Evolutionary conservation across 2,888 invertebrate species (phyloP), one percentile per base, ranked within the genome.

Genomic region (Carabus problematicus): DNA sequence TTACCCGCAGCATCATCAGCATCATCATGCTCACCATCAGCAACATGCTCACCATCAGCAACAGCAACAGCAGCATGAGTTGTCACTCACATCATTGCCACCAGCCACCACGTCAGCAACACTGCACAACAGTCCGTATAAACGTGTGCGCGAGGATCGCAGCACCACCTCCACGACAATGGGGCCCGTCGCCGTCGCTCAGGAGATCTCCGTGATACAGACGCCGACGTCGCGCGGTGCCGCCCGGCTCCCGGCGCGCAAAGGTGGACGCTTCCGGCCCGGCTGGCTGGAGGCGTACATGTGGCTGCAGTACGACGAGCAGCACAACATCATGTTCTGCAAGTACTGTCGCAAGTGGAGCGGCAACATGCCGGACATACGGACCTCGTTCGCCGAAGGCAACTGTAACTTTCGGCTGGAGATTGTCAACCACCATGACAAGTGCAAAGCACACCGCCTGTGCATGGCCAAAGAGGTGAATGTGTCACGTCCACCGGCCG

Each of bases 351-450:
- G 91, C 71, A 89, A 89, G 75, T 91, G 91, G 91, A 89, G 90
- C 63, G 85, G 86, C 58, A 86, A 87, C 18, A 83, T 90, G 73
- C 88, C 90, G 11, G 89, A 90, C 71, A 89, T 89, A 75, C 85
- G 91, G 70, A 91, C 91, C n/a, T 91, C 91, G 0, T 92, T 92
- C 75, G 89, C 91, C n/a, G 89, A 89, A 75, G 91, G 91, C 69
- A 92, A 90, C 76, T 86, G 89, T 56, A 91, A 91, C 80, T 91
- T 91, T 81, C 85, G 91, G 63, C 83, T 91, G 71, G 91, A 91
- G 82, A 91, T 91, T 75, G 88, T 92, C 56, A 91, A 91, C 79
- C 91, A 91, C 80, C 91, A 91, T 77, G 89, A 91, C 79, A 91
- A 89, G 78, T 91, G 90, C 79, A 92, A 91, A 80, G 91, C 91